Conservation (phyloP, 2,888 invertebrate species). For the Cosmorhoe ocellata region DNA sequence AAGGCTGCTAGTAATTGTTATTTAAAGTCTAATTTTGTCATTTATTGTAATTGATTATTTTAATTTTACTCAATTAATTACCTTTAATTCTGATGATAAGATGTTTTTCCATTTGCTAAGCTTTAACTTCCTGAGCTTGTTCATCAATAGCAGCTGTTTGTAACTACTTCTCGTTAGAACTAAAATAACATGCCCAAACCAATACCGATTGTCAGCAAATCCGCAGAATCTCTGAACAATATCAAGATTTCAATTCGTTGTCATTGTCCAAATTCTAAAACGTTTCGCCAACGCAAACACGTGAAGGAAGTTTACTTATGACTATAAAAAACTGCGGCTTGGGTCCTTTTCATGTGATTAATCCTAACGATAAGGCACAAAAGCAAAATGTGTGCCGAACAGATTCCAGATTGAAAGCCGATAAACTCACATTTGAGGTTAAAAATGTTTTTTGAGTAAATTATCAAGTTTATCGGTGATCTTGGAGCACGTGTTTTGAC, state of each 20-base stretch:
- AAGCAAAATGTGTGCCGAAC: slow-evolving; percentile 77
- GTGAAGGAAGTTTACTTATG: slow-evolving; percentile 57
- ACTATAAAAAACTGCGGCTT: slow-evolving; percentile 56
- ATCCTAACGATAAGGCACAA: slow-evolving; percentile 71
- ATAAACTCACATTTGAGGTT: slow-evolving; percentile 73
- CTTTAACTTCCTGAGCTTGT: too few relatives aligned
- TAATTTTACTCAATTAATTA: too few relatives aligned
- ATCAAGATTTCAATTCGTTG: slow-evolving; percentile 18
- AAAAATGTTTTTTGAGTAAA: slow-evolving; percentile 62
- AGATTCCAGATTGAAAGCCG: slow-evolving; percentile 77
- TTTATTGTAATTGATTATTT: too few relatives aligned
- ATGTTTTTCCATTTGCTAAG: too few relatives aligned
- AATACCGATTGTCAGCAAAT: slow-evolving; percentile 22
- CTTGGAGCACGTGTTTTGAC: slow-evolving; percentile 73
- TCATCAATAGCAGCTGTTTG: neutral
- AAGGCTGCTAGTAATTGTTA: too few relatives aligned
- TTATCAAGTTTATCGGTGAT: slow-evolving; percentile 61
- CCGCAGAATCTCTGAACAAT: slow-evolving; percentile 18
- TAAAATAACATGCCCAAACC: slow-evolving; percentile 21
- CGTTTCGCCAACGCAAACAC: slow-evolving; percentile 48
- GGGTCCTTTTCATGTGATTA: slow-evolving; percentile 69
- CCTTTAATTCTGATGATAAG: too few relatives aligned
- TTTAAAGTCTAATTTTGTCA: too few relatives aligned
- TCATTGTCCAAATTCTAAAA: slow-evolving; percentile 23
- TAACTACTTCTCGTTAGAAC: slow-evolving; percentile 5